Evolutionary conservation across 2,888 invertebrate species (phyloP), one percentile per base, ranked within the genome.

Genomic region (Machimus rusticus): DNA sequence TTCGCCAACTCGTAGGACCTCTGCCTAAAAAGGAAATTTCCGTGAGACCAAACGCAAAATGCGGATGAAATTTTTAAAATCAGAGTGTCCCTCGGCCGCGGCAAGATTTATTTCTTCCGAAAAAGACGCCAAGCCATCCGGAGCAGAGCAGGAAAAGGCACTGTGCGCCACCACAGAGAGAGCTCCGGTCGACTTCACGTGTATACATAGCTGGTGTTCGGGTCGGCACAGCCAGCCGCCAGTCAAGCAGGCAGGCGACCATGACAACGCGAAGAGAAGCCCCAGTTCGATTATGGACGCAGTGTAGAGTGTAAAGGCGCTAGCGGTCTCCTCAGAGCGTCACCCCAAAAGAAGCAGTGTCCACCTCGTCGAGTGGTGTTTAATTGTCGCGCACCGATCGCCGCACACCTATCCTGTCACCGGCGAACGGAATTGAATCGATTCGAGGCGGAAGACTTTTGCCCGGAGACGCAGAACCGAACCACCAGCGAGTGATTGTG

Each of bases 261-360:
- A 86, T 86, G 86, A 86, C 86, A 86, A 86, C 51, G 76, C 86
- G 74, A 86, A 74, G 74, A 74, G 86, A 74, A 86, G 86, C 86
- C 51, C 51, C 77, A 77, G 86, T 55, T 37, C 37, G 57, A 84
- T 66, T 84, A 84, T 31, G 66, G 82, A 66, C 82, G 82, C 57
- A 66, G 82, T 66, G n/a, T 34, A 28, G 82, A 23, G 66, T 66
- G 66, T 66, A 28, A 66, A 66, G 66, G 66, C 66, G 28, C 66
- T 28, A 51, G 66, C 19, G 66, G 66, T 66, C 28, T 19, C 28
- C 23, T 66, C 66, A 66, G 19, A 66, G 66, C 12, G 66, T 66
- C 66, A 28, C 66, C 66, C 66, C 46, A 39, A 51, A 81, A 81
- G 12, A 16, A 23, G 4, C 51, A 31, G 55, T 55, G 55, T 16